Base-by-base conservation (phyloP, 2,888 invertebrate genomes). In the Auanema freiburgensis region DNA sequence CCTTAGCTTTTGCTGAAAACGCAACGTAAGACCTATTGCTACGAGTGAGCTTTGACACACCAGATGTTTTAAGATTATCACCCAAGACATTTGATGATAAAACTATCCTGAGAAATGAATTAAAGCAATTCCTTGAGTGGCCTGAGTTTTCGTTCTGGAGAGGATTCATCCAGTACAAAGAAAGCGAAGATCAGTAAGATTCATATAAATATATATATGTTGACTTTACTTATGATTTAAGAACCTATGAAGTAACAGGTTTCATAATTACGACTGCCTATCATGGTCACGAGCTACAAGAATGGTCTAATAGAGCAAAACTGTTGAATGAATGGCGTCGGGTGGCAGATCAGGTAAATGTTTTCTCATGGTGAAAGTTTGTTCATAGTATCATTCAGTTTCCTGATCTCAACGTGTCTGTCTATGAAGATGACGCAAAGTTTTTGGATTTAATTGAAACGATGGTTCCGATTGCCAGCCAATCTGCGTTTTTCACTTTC, bases 141-240 rank as follows among this genome's bases (percentile, higher is more conserved):
- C 82, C 82, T 5, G 82, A 82, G 56, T 83, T 81, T 56, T 70
- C 73, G 12, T 82, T 79, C 62, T 82, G 82, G 82, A 74, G 71
- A 25, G 82, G 82, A 33, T 82, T 82, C 64, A 66, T 82, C 54
- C 72, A 75, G 49, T 65, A 63, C 49, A 62, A 73, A 46, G 54
- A 21, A 25, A 53, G 23, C n/a, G 42, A 50, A 46, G 57, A 60
- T n/a, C 51, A 46, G 52, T 53, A 43, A 3, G n/a, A 41, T 1
- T 44, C 33, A 33, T 33, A 3, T 33, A 5, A 50, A n/a, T 40
- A 51, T n/a, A 3, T 33, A 58, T 11, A 53, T 23, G 14, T 33
- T 6, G 12, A 55, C 6, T 16, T 16, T 23, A 23, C 10, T 54
- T 11, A 54, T 18, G 12, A 21, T 16, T 54, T 66, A 33, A 59